A percentile compares a stretch with the other conserved stretches of the same genome.
Evolutionary conservation across 2,888 invertebrate genomes (phyloP).

Genomic region (Orchestes rusci): DNA sequence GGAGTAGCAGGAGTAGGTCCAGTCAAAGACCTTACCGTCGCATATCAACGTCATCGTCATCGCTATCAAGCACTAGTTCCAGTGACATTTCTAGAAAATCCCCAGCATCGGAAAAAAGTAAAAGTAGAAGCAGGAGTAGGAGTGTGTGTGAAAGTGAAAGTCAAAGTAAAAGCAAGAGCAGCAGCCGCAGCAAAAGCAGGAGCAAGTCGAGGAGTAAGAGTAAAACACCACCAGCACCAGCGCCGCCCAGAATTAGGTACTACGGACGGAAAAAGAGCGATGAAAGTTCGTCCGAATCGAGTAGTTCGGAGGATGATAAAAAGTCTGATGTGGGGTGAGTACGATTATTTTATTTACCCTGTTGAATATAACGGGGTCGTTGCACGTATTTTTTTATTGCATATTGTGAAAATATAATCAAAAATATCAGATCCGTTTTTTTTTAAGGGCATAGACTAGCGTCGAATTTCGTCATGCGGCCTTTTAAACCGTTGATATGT

Average conservation of each 20-base stretch:
- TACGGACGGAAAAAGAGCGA: constrained; percentile 52
- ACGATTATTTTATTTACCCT: too few relatives aligned
- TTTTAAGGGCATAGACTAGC: too few relatives aligned
- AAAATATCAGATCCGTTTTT: too few relatives aligned
- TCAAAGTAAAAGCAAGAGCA: background rate
- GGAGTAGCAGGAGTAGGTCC: background rate
- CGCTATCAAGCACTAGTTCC: constrained; percentile 9
- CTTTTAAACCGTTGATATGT: too few relatives aligned
- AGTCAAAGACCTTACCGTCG: constrained; percentile 18
- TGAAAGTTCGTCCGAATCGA: constrained; percentile 47
- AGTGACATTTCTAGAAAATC: too few relatives aligned
- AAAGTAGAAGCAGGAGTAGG: background rate
- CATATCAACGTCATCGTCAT: constrained; percentile 16
- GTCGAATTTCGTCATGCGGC: too few relatives aligned
- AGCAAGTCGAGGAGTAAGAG: constrained; percentile 24
- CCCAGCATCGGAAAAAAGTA: background rate
- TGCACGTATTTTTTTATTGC: too few relatives aligned
- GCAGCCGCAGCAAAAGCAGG: background rate
- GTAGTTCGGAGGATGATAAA: constrained; percentile 29
- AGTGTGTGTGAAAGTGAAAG: background rate
- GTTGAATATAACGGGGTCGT: too few relatives aligned
- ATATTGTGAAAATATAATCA: too few relatives aligned
- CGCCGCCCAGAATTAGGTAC: constrained; percentile 47
- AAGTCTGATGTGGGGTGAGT: constrained; percentile 23
- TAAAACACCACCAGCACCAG: constrained; percentile 29